Evolutionary conservation across 2,888 invertebrate species (phyloP), one percentile per base, ranked within the genome.

Genomic region (Morinoia aosen): DNA sequence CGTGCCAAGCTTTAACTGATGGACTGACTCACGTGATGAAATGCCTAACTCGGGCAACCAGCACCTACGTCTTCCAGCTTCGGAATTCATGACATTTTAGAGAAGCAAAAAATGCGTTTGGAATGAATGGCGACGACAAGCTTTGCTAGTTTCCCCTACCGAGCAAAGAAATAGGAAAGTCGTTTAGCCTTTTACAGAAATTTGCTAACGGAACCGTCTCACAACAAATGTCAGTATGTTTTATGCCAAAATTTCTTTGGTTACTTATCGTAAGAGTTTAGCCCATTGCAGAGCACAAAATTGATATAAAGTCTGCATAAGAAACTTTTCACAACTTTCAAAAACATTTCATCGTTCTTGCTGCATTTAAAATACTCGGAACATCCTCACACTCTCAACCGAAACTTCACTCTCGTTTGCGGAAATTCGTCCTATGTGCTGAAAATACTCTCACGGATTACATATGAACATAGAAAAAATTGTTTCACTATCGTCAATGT

Each of bases 41-140:
- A 90, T 90, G 90, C 90, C 90, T 90, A 90, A 39, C 40, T 90
- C 39, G 40, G 90, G 90, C 90, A 48, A 90, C 40, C 40, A 90
- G 40, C 48, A 40, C 90, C 90, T 90, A 90, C 90, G 19, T 90
- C 90, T 90, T 40, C 40, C 48, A 90, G 90, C 40, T 33, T 90
- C 90, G 40, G 90, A 90, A 39, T 90, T 90, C 90, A 90, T 48
- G 90, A 90, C 90, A 90, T 90, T 90, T 90, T 90, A 90, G 90
- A 16, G 90, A 90, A 39, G 90, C 90, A 90, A 90, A 90, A 90
- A 90, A 90, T 90, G 14, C 90, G 39, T 40, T 48, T 90, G 90
- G 10, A 48, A 90, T 90, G 90, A 90, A 90, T 90, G 19, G 90
- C 14, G 39, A 19, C 48, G 90, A 90, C 90, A 90, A 90, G 90